phyloP scores from a whole-genome alignment of 2,888 invertebrate genomes.

The Zaprionus bogoriensis region DNA sequence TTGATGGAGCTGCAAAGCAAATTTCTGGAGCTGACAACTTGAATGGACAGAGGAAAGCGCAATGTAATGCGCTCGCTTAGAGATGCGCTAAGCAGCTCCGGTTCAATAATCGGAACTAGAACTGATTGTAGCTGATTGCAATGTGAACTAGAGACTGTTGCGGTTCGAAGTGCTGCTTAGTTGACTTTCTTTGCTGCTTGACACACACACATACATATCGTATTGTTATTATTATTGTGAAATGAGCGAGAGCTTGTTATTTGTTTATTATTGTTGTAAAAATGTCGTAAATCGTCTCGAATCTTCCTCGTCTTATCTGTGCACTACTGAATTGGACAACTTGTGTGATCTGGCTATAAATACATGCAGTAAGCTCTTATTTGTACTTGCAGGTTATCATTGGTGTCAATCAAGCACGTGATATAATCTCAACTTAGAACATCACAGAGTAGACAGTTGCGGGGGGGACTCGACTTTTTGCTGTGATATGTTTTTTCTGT shows the following conservation, averaged over 20 bases:
- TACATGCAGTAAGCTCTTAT: constrained; percentile 22
- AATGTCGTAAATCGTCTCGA: background rate
- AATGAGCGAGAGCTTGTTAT: too few species aligned
- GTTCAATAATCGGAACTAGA: too few species aligned
- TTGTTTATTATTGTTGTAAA: too few species aligned
- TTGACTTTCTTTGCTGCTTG: too few species aligned
- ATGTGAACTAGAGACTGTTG: too few species aligned
- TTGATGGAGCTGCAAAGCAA: constrained; percentile 68
- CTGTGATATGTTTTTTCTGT: constrained; percentile 49
- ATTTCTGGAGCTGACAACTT: too few species aligned
- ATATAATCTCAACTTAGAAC: constrained; percentile 11
- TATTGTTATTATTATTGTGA: too few species aligned
- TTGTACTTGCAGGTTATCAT: constrained; percentile 22
- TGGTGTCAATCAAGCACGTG: constrained; percentile 29
- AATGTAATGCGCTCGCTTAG: constrained; percentile 29
- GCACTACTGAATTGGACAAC: background rate
- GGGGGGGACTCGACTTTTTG: constrained; percentile 8
- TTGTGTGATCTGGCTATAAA: constrained; percentile 22
- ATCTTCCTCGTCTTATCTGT: background rate
- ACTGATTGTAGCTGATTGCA: too few species aligned
- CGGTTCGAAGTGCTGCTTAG: too few species aligned
- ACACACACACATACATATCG: too few species aligned
- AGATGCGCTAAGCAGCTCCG: too few species aligned
- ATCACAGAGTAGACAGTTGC: constrained; percentile 10
- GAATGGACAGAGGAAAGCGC: too few species aligned